Base-by-base conservation (phyloP, 2,888 invertebrate genomes). In the Tridacna crocea region DNA sequence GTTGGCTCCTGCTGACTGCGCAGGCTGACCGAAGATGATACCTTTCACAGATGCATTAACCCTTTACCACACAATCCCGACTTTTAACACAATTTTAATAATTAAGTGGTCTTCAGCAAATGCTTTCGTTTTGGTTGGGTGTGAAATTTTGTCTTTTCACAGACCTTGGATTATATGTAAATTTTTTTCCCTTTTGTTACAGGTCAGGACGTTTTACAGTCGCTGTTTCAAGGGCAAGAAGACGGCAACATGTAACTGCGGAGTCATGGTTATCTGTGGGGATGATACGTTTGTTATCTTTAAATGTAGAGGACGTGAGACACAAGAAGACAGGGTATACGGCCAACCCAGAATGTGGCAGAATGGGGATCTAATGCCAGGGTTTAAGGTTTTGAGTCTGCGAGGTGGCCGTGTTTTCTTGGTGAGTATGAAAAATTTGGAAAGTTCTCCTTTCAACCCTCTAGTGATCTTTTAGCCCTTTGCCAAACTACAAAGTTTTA, bases 211-310 rank as follows among this genome's bases (percentile, higher is more conserved):
- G 0, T 72, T 75, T 26, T 73, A 48, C 12, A 4, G 12, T 10
- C 3, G 51, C 0, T 70, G 70, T 19, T 70, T 70, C 51, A 47
- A 48, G 19, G 24, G 61, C 3, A 51, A 63, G 13, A 70, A 72
- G 6, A 15, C 19, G 10, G 89, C 89, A 0, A 80, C 89, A 0
- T 91, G 91, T 81, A 90, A 84, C 75, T 91, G 90, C 82, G 90
- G 84, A 26, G 85, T 84, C 6, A 83, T 83, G 12, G 80, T 88
- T 0, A 74, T 82, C 26, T 72, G 77, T 47, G 87, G 82, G n/a
- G 91, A 90, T 77, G 90, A 89, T 80, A 87, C 88, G 8, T 83
- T 90, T 58, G 77, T 86, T 0, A 63, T 90, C 61, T 88, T 88
- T 68, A 79, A 77, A 70, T 90, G 90, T 84, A 79, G 66, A 13